Percentiles rank a stretch among this genome's conserved stretches.
These are phyloP conservation scores for Aepyceros melampus DNA, from an alignment of 2,113 vertebrate genomes.

Conservation along the genomic window DNA sequence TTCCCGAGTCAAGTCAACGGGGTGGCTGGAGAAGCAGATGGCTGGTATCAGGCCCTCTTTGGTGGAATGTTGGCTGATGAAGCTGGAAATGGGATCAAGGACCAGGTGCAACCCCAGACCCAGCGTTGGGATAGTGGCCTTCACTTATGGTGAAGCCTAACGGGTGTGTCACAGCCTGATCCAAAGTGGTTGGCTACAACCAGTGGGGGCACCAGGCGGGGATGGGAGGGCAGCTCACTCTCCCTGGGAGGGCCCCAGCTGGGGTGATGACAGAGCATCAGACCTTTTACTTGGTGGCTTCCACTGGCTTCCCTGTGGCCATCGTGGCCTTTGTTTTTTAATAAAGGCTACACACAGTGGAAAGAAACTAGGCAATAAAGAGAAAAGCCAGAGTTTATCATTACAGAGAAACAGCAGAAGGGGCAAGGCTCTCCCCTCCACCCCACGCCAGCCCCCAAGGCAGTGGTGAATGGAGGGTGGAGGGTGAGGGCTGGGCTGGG, in stretches of 20 bases:
- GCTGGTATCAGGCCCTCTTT: neutral
- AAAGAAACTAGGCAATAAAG: neutral
- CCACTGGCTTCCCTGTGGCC: neutral
- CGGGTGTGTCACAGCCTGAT: neutral
- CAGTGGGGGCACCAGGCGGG: neutral
- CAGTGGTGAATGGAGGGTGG: neutral
- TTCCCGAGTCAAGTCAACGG: neutral
- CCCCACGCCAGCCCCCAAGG: accelerated
- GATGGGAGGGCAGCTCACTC: neutral
- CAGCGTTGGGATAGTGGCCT: neutral
- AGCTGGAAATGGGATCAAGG: neutral
- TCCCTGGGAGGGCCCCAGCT: neutral
- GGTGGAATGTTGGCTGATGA: too few relatives aligned
- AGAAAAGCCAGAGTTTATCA: neutral
- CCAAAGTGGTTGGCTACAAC: neutral
- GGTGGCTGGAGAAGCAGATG: neutral
- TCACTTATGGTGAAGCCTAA: neutral
- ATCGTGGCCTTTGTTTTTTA: neutral
- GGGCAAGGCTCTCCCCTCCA: neutral
- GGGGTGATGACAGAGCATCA: neutral
- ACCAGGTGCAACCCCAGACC: neutral
- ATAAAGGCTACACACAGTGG: neutral
- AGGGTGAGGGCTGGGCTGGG: neutral
- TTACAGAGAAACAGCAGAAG: neutral
- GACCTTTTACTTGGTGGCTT: neutral